Evolutionary conservation across 2,113 vertebrate genomes (phyloP), one percentile per base, ranked within the genome.

Genomic region (Sturnira hondurensis): DNA sequence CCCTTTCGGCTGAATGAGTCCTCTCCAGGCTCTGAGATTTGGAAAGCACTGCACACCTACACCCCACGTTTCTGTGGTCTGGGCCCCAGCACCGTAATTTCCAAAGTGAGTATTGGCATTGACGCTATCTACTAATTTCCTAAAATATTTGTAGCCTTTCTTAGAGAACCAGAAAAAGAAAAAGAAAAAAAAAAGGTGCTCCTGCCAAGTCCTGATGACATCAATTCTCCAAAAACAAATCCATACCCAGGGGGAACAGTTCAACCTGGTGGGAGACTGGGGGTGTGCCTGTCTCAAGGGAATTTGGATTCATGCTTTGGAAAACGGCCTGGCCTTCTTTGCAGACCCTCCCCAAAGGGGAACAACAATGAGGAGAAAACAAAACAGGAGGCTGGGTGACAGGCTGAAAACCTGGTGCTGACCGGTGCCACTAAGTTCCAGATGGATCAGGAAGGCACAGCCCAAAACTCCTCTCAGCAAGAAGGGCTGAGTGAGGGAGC

Each of bases 161-260:
- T 86, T 92, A 86, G 74, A 84, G 74, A 88, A 71, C 81, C 63
- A 90, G 76, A 94, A 94, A 63, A 95, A 96, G 2, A 47, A 16
- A 43, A 74, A 74, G 8, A 47, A 50, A 50, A 15, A 50, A 50
- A 47, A 10, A 17, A 16, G 33, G 17, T 14, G 31, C 54, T 91
- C 93, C 36, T 92, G 74, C 74, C 94, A 93, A 90, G 22, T 2
- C 24, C 38, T 24, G 31, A 96, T 96, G 95, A 54, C 52, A 95
- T 83, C 84, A 80, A 67, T 36, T n/a, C 28, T 92, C 47, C 11
- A 90, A 43, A 28, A 58, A n/a, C 26, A 93, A 86, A 84, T 50
- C 43, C 80, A 67, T 38, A 63, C 28, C 47, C 74, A 92, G n/a
- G 12, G 76, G 43, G 85, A 93, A 67, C 2, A 78, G 17, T 24